Evolutionary conservation across 2,113 vertebrate species (phyloP), one percentile per base, ranked within the genome.

Genomic region (Sylvicapra grimmia): DNA sequence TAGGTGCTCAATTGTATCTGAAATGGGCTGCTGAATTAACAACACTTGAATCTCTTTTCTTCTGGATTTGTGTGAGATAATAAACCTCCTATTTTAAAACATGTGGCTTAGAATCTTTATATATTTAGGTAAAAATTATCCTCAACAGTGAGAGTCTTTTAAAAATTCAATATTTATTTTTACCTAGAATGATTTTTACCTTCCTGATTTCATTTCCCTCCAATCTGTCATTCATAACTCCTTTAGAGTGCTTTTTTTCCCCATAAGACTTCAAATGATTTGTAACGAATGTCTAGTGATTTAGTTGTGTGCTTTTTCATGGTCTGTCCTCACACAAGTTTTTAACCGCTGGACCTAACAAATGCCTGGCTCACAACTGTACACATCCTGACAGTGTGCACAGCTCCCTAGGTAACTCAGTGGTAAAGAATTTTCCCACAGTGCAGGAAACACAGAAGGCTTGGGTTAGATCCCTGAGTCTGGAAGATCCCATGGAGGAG

Each of bases 271-370:
- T 92, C 36, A 68, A 40, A 36, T 3, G 4, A 11, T 54, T 68
- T 36, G 36, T 54, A 84, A 58, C 5, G 9, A 77, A 40, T 47
- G n/a, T n/a, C 59, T 23, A 44, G 10, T 75, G 7, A 15, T 21
- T 87, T 40, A 63, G 29, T 13, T 54, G n/a, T 68, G 1, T 90
- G 27, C 29, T 82, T 54, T 93, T 14, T 87, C 25, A 27, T 53
- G 16, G 0, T 49, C 33, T 82, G 5, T 31, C 4, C 27, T 4
- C 31, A 23, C 2, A 11, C 6, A 16, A 40, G 33, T 2, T 36
- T 51, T 89, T 56, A 49, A 47, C 21, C 44, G 79, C 36, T 53
- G 31, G 33, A 95, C 51, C 92, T 47, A 36, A 83, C 18, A 16
- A 5, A 47, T 40, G 19, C 21, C 14, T 96, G 40, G 9, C 21